phyloP scores from a whole-genome alignment of 2,888 invertebrate genomes.

The Thalpophila matura region DNA sequence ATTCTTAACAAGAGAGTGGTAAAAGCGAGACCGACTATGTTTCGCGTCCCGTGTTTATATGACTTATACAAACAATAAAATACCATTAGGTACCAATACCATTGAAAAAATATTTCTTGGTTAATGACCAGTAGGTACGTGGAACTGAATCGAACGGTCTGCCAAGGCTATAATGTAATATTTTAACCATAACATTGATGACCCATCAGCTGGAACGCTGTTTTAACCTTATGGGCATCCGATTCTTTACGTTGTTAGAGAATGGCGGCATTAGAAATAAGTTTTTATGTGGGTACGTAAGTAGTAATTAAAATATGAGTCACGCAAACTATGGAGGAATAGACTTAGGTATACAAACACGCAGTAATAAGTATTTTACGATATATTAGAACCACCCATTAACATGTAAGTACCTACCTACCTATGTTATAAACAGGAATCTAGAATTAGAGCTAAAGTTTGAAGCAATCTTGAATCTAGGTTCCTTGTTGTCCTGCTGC shows the following conservation, averaged over 20 bases:
- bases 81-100: constrained; percentile 7
- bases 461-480: no score
- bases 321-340: constrained; percentile 28
- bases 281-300: constrained; percentile 15
- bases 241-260: constrained; percentile 14
- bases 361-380: constrained; percentile 33
- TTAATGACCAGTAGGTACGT: neutral
- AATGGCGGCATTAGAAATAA: constrained; percentile 20
- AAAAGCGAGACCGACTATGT: no score
- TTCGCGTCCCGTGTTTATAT: no score
- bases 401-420: constrained; percentile 27
- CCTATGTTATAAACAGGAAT: no score
- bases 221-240: constrained; percentile 35
- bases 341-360: constrained; percentile 27
- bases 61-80: no score
- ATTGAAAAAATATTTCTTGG: constrained; percentile 1
- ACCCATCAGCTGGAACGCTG: constrained; percentile 30
- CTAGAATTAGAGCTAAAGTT: no score
- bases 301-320: constrained; percentile 37
- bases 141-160: neutral
- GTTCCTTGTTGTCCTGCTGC: no score
- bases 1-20: no score
- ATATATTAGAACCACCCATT: constrained; percentile 16
- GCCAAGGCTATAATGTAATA: constrained; percentile 34
- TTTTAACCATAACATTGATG: constrained; percentile 45